Evolutionary conservation across 2,113 vertebrate genomes (phyloP), one percentile per base, ranked within the genome.

Genomic region (Xiphophorus hellerii): DNA sequence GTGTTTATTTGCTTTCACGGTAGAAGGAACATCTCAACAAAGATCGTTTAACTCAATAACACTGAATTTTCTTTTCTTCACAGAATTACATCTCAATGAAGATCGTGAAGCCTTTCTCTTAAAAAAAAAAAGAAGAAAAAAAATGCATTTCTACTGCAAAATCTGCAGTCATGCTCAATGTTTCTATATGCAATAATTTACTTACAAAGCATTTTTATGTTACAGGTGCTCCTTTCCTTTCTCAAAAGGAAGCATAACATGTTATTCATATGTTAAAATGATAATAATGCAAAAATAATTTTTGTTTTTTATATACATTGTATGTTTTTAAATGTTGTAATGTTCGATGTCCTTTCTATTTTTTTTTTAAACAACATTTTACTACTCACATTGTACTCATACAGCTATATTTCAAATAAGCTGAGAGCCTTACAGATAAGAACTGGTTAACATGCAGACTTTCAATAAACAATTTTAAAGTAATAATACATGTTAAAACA

Each of bases 61-160:
- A 65, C 29, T 62, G 30, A 64, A 63, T n/a, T 58, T 15, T 30
- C 1, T 77, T 37, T 14, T 31, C n/a, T 89, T 65, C 39, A 74
- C 85, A 92, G 98, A 97, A 97, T 90, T 99, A 99, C 85, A 91
- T 99, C 78, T 97, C 98, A 66, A 99, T 99, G 98, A 99, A 99
- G 94, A 98, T 99, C 0, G 96, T 99, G 91, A 96, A 92, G 68
- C 98, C 97, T 20, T 88, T 91, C 63, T 84, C 85, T 20, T 93
- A 48, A 37, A 74, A 14, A 48, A 37, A 35, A 60, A 14, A 51
- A 5, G 37, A 75, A 69, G 58, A 3, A 37, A 73, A 73, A 48
- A 62, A 29, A 30, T 39, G 20, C 1, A 30, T 63, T 69, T 42
- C 37, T 48, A 20, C 69, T 66, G 39, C 35, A 67, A 15, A 71